phyloP scores from a whole-genome alignment of 2,113 vertebrate genomes.

The Myotis brandtii region DNA sequence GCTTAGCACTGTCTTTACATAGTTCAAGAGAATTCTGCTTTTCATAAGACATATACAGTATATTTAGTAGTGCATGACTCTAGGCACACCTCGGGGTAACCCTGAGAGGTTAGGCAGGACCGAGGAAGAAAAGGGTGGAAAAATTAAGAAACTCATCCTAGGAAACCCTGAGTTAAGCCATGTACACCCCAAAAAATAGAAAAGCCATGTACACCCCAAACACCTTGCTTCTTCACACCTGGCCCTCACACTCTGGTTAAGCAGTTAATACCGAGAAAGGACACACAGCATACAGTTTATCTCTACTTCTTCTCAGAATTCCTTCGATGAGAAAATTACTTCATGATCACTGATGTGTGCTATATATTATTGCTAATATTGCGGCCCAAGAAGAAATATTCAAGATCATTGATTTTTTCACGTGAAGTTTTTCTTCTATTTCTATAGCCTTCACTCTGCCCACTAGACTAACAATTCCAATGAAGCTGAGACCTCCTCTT shows the following conservation, averaged over 20 bases:
- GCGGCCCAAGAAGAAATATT: background rate
- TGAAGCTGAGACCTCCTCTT: background rate
- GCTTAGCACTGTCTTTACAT: background rate
- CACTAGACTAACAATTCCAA: background rate
- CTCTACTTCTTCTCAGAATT: background rate
- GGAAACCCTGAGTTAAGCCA: background rate
- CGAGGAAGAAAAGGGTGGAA: background rate
- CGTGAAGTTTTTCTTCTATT: background rate
- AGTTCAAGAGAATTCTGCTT: background rate
- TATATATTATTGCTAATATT: background rate
- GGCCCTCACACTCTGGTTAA: background rate
- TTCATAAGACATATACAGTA: background rate
- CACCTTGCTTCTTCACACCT: background rate
- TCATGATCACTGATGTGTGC: background rate
- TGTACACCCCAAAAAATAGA: background rate
- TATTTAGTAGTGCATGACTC: background rate
- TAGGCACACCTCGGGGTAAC: background rate
- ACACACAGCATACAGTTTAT: background rate
- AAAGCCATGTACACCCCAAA: background rate
- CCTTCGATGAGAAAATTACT: background rate
- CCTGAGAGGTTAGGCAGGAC: background rate
- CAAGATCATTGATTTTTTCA: background rate
- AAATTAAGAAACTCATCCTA: background rate
- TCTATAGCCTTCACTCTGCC: background rate
- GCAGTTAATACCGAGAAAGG: background rate